Percentiles rank a stretch among this genome's conserved stretches.
phyloP scores from a whole-genome alignment of 2,888 invertebrate species.

The Ommatoiulus sabulosus region DNA sequence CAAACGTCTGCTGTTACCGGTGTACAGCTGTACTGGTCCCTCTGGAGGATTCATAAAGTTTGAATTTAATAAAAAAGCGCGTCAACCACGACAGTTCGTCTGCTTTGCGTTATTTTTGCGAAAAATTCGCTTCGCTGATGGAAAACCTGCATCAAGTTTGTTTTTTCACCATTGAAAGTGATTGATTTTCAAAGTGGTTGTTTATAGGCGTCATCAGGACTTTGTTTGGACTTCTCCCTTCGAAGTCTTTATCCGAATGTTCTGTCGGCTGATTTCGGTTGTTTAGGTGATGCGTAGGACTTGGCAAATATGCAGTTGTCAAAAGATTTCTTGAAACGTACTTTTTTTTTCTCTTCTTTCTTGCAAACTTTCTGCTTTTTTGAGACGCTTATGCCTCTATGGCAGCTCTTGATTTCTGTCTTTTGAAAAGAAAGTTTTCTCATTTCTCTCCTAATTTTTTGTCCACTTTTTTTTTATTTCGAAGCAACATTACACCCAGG shows the following conservation, averaged over 20 bases:
- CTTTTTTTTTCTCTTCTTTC: neutral
- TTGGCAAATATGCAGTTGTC: conserved; percentile 45
- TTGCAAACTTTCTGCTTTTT: conserved; percentile 14
- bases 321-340: conserved; percentile 12
- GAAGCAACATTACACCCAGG: conserved; percentile 45
- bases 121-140: no score
- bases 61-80: no score
- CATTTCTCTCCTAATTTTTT: neutral
- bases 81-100: neutral
- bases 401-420: conserved; percentile 38
- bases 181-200: conserved; percentile 32
- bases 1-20: neutral
- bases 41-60: neutral
- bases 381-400: neutral
- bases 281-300: neutral
- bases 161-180: no score
- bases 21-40: neutral
- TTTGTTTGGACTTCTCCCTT: neutral
- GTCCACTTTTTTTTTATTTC: neutral
- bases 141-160: no score
- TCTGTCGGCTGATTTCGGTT: neutral
- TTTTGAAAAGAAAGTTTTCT: conserved; percentile 35
- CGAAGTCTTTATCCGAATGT: neutral
- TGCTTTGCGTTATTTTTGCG: no score
- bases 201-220: neutral